Evolutionary conservation across 2,113 vertebrate species (phyloP).

Genomic region (Carassius auratus): DNA sequence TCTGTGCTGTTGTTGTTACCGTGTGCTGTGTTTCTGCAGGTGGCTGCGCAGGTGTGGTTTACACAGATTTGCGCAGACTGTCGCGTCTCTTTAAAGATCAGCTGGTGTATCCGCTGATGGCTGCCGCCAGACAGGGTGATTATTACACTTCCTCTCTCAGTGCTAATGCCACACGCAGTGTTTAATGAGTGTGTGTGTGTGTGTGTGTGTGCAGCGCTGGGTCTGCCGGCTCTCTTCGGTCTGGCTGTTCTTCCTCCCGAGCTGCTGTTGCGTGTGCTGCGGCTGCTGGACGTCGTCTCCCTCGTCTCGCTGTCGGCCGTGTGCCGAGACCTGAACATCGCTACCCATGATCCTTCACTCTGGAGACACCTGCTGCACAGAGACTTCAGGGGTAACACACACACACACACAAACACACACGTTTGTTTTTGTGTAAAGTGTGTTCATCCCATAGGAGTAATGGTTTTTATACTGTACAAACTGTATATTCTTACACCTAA

Average conservation of each 20-base stretch:
- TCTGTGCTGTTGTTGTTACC: not conserved
- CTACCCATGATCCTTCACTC: slow-evolving; percentile 81
- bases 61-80: slow-evolving; percentile 86
- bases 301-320: slow-evolving; percentile 82
- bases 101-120: slow-evolving; percentile 89
- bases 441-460: no score
- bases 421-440: no score
- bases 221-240: slow-evolving; percentile 89
- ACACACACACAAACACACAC: not conserved
- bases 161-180: not conserved
- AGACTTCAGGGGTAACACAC: slow-evolving; percentile 83
- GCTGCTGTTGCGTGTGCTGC: slow-evolving; percentile 86
- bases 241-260: slow-evolving; percentile 87
- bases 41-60: slow-evolving; percentile 76
- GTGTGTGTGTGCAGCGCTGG: slow-evolving; percentile 77
- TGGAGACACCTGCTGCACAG: slow-evolving; percentile 90
- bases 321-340: slow-evolving; percentile 77
- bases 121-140: slow-evolving; percentile 89
- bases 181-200: not conserved
- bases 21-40: slow-evolving; percentile 64
- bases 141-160: not conserved
- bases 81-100: slow-evolving; percentile 93
- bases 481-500: no score
- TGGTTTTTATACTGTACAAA: no score
- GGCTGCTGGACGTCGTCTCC: slow-evolving; percentile 84